Conservation (phyloP, 2,113 vertebrate genomes). For the Melanerpes aurifrons region DNA sequence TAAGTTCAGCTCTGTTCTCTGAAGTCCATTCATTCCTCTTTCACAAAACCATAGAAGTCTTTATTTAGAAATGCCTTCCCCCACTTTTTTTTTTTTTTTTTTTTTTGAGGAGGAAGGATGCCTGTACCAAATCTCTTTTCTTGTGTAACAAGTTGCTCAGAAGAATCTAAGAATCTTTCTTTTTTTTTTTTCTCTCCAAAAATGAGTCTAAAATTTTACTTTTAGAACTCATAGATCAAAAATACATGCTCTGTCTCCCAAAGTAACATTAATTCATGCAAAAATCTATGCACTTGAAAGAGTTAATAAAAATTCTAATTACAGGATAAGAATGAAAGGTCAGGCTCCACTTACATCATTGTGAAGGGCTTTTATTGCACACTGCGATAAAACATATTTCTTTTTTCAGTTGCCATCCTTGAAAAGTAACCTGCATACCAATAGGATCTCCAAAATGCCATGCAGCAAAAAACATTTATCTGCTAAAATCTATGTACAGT, state of each 20-base stretch:
- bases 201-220: not conserved
- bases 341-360: constrained; percentile 68
- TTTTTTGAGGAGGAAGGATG: not conserved
- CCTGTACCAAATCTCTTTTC: not conserved
- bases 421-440: constrained; percentile 72
- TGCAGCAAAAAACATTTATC: constrained; percentile 71
- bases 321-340: constrained; percentile 72
- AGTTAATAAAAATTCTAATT: constrained; percentile 77
- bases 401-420: constrained; percentile 61
- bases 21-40: not conserved
- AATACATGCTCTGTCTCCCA: not conserved
- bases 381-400: constrained; percentile 68
- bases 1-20: constrained; percentile 39
- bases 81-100: not conserved
- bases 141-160: not conserved
- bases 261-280: constrained; percentile 54
- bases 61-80: not conserved
- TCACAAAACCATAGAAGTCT: not conserved
- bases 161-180: not conserved
- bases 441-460: constrained; percentile 74
- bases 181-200: not conserved
- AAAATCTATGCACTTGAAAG: constrained; percentile 55
- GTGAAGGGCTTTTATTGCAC: constrained; percentile 73
- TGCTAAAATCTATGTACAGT: constrained; percentile 72
- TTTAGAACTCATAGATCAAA: constrained; percentile 3